Base-by-base conservation (phyloP, 2,888 invertebrate genomes). In the Orchestes rusci region DNA sequence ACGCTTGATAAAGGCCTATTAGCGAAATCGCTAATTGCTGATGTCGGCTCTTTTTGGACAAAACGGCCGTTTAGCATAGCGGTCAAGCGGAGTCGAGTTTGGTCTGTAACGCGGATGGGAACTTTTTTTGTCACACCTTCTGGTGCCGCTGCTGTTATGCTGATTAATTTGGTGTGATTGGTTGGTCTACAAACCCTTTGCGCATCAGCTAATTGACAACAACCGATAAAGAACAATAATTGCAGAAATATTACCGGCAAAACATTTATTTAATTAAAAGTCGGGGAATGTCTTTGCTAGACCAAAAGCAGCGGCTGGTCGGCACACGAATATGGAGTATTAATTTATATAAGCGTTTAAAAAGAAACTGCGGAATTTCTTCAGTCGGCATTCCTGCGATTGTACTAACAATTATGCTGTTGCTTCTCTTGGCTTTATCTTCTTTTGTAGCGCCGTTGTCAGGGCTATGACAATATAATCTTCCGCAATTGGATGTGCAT, bases 331-430 rank as follows among this genome's bases (percentile, higher is more conserved):
- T 48, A 43, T 48, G 47, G 47, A 34, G 36, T 43, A 43, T 48
- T 43, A 43, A 48, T 43, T 48, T 43, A 43, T 48, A 48, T 39
- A 48, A 48, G 39, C 35, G 43, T 48, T 48, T 43, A 39, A 43
- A 48, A 43, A 48, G 43, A 43, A 48, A 48, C 47, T 34, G 35
- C 35, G 29, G 47, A 48, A 48, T 43, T n/a, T 39, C 36, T 32
- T 39, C 39, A 38, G 39, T 28, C 43, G 43, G 43, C 47, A 43
- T 48, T 39, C 39, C 39, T 16, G 19, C 43, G 43, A 36, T 48
- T 48, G 43, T 48, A 43, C 36, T 39, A 39, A 35, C 36, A 43
- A 43, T 43, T 48, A 39, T 43, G n/a, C n/a, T n/a, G n/a, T n/a
- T n/a, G n/a, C n/a, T n/a, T n/a, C n/a, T n/a, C n/a, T 43, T 33